These are phyloP conservation scores for Alectura lathami DNA, from an alignment of 2,113 vertebrate genomes.

Conservation along the genomic window DNA sequence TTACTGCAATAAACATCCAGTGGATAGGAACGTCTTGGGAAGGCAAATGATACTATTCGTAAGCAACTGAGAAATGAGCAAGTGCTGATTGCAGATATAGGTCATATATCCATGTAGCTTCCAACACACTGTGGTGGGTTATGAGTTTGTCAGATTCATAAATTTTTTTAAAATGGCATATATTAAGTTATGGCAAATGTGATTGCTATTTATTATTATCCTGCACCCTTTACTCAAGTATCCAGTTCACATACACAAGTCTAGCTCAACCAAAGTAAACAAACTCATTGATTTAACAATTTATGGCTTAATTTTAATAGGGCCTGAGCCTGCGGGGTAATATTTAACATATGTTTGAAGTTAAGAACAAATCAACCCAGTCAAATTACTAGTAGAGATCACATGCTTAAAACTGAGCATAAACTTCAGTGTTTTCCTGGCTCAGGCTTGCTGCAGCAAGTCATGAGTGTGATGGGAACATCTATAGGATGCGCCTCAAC, in stretches of 20 bases:
- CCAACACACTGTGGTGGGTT: background rate
- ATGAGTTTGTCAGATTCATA: background rate
- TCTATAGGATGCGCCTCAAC: background rate
- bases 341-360: background rate
- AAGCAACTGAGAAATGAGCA: background rate
- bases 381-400: conserved; percentile 2
- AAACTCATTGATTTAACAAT: conserved; percentile 21
- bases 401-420: background rate
- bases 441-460: background rate
- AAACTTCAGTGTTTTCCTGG: background rate
- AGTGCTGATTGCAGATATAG: background rate
- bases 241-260: background rate
- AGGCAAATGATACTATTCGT: background rate
- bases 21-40: background rate
- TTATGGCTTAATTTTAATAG: conserved; percentile 28
- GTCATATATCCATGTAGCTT: background rate
- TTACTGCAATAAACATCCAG: background rate
- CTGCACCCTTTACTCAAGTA: background rate
- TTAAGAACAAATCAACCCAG: conserved; percentile 7
- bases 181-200: background rate
- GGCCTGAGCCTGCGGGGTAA: background rate
- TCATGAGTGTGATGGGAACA: background rate
- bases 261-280: conserved; percentile 17
- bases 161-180: background rate
- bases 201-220: background rate